phyloP scores from a whole-genome alignment of 2,888 invertebrate species.

The Meandrusa payeni region DNA sequence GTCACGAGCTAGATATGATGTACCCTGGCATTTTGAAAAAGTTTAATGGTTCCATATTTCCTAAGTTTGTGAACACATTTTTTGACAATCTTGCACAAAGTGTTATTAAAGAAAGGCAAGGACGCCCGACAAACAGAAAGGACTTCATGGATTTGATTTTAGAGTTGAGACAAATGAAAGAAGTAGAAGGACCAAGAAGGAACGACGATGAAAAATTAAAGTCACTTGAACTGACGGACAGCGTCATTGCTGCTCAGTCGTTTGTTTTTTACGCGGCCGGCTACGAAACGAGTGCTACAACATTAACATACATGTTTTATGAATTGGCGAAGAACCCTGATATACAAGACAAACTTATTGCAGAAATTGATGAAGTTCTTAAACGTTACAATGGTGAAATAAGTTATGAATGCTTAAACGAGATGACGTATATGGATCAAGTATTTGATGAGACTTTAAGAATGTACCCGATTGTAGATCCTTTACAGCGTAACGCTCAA shows the following conservation, averaged over 20 bases:
- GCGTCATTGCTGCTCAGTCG: not conserved
- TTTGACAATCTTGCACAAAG: constrained; percentile 38
- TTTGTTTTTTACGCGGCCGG: not conserved
- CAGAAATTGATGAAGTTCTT: not conserved
- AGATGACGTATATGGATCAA: not conserved
- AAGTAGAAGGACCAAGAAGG: constrained; percentile 5
- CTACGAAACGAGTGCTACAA: not conserved
- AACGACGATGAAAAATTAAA: too few relatives aligned
- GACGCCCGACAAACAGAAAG: constrained; percentile 38
- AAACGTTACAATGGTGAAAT: not conserved
- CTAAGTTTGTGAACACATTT: constrained; percentile 33
- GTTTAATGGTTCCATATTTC: constrained; percentile 39
- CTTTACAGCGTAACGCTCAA: not conserved
- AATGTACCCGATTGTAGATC: not conserved
- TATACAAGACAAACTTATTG: constrained; percentile 2
- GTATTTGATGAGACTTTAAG: not conserved
- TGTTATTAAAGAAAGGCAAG: constrained; percentile 40
- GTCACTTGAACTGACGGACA: not conserved
- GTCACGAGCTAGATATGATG: constrained; percentile 42
- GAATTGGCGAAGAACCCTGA: not conserved
- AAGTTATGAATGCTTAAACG: not conserved
- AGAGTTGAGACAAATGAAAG: constrained; percentile 39
- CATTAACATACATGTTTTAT: not conserved
- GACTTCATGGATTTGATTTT: constrained; percentile 52
- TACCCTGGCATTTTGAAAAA: constrained; percentile 44